These are phyloP conservation scores for Neoitamus cyanurus DNA, from an alignment of 2,888 invertebrate species.

Conservation along the genomic window DNA sequence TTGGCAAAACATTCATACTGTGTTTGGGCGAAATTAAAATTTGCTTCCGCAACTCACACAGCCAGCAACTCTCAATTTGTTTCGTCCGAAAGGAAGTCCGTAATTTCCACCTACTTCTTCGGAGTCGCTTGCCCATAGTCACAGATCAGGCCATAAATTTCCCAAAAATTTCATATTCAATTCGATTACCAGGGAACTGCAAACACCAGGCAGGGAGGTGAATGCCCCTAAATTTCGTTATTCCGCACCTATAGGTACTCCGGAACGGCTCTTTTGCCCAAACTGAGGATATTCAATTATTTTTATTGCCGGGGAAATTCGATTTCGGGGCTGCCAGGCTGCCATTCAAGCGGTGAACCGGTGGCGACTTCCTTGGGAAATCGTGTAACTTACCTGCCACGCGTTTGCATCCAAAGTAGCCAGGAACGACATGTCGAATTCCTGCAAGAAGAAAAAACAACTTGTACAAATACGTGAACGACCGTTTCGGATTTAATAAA, in stretches of 20 bases:
- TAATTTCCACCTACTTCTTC: not conserved
- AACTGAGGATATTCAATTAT: conserved; percentile 53
- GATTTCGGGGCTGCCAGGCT: conserved; percentile 50
- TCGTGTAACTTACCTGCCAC: conserved; percentile 67
- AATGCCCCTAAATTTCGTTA: conserved; percentile 32
- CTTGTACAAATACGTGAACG: too few species aligned
- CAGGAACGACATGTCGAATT: conserved; percentile 69
- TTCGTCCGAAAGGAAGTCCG: not conserved
- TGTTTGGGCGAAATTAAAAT: not conserved
- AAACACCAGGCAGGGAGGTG: not conserved
- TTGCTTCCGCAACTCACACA: not conserved
- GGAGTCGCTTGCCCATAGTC: conserved; percentile 32
- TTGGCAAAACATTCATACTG: not conserved
- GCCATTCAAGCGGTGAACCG: not conserved
- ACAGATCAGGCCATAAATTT: not conserved
- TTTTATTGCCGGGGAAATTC: conserved; percentile 55
- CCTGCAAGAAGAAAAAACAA: too few species aligned
- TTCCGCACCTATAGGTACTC: conserved; percentile 14
- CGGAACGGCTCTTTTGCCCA: conserved; percentile 41
- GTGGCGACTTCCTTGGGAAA: not conserved
- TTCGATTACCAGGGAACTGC: conserved; percentile 43
- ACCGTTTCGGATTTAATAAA: too few species aligned
- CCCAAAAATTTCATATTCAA: conserved; percentile 50
- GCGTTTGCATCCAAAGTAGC: conserved; percentile 69
- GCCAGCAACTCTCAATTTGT: not conserved